Conservation (phyloP, 2,113 vertebrate species). For the Ceyx margarethae region DNA sequence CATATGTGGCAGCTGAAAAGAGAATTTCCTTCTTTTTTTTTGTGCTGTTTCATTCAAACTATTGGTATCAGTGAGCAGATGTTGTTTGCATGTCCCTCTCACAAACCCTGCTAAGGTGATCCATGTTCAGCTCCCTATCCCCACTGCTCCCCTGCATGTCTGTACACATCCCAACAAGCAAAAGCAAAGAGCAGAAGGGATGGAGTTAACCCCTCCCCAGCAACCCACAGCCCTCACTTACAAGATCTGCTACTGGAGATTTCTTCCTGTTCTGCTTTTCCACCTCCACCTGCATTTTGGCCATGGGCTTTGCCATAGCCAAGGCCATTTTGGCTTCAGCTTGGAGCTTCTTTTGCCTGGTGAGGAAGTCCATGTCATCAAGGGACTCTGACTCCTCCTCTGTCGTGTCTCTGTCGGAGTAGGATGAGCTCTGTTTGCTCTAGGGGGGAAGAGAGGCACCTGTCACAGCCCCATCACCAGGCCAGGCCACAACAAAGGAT, state of each 20-base stretch:
- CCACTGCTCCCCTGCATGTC: neutral
- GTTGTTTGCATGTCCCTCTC: fast-evolving
- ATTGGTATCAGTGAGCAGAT: neutral
- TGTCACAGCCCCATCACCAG: neutral
- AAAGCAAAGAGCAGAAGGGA: neutral
- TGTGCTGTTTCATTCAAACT: neutral
- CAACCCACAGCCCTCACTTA: constrained; percentile 56
- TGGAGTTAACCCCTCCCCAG: fast-evolving
- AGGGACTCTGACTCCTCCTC: constrained; percentile 96
- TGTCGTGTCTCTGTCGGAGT: constrained; percentile 96
- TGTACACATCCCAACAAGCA: fast-evolving
- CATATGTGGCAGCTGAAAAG: constrained; percentile 91
- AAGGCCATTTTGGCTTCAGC: constrained; percentile 96
- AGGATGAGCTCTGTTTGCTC: constrained; percentile 99
- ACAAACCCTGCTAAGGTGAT: neutral
- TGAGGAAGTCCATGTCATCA: constrained; percentile 98
- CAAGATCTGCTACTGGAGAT: constrained; percentile 95
- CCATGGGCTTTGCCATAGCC: constrained; percentile 99
- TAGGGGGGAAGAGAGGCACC: constrained; percentile 44
- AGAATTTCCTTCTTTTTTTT: neutral
- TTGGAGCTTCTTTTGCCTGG: constrained; percentile 95
- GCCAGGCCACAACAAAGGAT: fast-evolving
- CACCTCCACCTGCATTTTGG: constrained; percentile 99
- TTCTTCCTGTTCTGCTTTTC: constrained; percentile 99
- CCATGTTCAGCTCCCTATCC: neutral